Base-by-base conservation (phyloP, 2,888 invertebrate species). In the Lepetodrilus schrolli region DNA sequence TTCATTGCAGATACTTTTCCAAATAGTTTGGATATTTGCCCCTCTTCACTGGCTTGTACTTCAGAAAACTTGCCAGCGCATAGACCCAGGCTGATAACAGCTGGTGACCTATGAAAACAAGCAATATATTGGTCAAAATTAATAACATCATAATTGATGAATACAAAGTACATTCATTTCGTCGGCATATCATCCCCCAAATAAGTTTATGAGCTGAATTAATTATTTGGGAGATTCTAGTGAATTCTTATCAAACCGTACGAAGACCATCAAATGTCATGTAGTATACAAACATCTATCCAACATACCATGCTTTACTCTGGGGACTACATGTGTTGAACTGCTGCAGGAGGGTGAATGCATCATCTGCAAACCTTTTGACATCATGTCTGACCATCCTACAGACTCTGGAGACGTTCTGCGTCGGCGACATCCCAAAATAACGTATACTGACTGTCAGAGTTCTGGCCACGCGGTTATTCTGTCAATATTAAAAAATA, bases 391-490 rank as follows among this genome's bases (percentile, higher is more conserved):
- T 93, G 86, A 91, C 93, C 83, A 93, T 92, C 79, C 91, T 90
- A 72, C 90, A 91, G 13, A 93, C 94, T 76, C 95, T 93, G 1
- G 96, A 94, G 17, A 82, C 84, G 0, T 82, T 75, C 37, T 91
- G 89, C 82, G 93, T 93, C 74, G 92, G 91, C 7, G 85, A 87
- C 13, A 92, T 88, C 69, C 93, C 91, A 82, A 93, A 92, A 66
- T 92, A 92, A 0, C 93, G 91, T 85, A 94, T 94, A 89, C 94
- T 94, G 0, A 96, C 93, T 0, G 95, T 94, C 92, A 97, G 93
- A 85, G 94, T 93, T 89, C 94, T 94, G 0, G 96, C 96, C 37
- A 93, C 93, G 69, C 97, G 93, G 84, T 95, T 94, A 86, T 95
- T 96, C 92, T 97, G 94, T 58, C 87, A 85, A 68, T 34, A 66